Evolutionary conservation across 2,888 invertebrate species (phyloP), one percentile per base, ranked within the genome.

Genomic region (Rhodophaea formosa): DNA sequence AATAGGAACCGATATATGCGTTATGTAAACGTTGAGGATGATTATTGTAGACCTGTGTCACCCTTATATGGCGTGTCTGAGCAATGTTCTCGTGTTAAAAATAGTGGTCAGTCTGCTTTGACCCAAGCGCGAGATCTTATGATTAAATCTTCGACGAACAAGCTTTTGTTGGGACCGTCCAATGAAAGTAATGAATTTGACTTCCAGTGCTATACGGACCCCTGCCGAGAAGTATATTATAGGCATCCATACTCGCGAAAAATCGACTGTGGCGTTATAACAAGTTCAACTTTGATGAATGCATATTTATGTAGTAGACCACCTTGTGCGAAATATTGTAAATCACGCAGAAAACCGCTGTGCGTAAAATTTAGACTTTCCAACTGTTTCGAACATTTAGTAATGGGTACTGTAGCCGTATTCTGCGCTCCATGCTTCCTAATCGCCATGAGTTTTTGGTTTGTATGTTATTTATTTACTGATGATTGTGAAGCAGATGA

Each of bases 361-460:
- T n/a, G 39, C n/a, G 5, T 39, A 3, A 39, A n/a, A 12, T 39
- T 10, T 39, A 39, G 39, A 8, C 12, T 39, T 3, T 12, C 5
- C 1, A 39, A 10, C 23, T 46, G 32, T 12, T 51, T 10, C 16
- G 6, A 12, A 35, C 15, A 32, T 51, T 17, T 35, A 3, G 10
- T 35, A 17, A 51, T 35, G 16, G 16, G 35, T 32, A n/a, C 16
- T 51, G 10, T 39, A 10, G 35, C 35, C 16, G 12, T 51, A 17
- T 51, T 15, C 12, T 51, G 51, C 35, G 51, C 39, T 1, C 51
- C 51, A 10, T 51, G 51, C 35, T 12, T 51, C 12, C n/a, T 51
- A 17, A 7, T 51, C 17, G 51, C 51, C 12, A n/a, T 51, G 2
- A 35, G 16, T 39, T 51, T 39, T 35, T 51, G 51, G 51, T 16